phyloP scores from a whole-genome alignment of 37 sponge, comb jelly and placozoan genomes.

The Petrosia ficiformis region DNA sequence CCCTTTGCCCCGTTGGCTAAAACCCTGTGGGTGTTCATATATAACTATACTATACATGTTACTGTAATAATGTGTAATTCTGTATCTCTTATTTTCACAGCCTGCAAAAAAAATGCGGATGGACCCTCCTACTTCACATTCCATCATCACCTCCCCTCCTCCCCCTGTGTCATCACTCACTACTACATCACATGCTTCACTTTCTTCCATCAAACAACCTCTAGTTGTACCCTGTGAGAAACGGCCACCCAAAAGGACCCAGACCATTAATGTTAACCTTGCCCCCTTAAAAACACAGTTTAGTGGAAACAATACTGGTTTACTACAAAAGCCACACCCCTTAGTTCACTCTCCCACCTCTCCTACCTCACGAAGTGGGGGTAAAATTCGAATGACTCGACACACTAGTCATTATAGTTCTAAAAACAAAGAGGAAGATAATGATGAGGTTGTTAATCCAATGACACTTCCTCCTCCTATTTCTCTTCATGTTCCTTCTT shows the following conservation, averaged over 20 bases:
- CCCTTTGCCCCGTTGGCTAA: too few species aligned
- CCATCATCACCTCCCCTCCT: neutral
- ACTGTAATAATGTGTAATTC: too few species aligned
- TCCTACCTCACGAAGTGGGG: neutral
- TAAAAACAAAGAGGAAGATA: neutral
- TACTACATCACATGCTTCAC: neutral
- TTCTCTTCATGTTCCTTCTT: neutral
- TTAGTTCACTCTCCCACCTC: neutral
- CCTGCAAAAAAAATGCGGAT: neutral
- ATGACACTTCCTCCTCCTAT: neutral
- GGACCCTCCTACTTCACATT: neutral
- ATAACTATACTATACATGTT: too few species aligned
- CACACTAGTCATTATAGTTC: neutral
- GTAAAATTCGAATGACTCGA: neutral
- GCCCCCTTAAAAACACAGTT: neutral
- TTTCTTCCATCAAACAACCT: neutral
- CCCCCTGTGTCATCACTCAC: slow-evolving; percentile 8
- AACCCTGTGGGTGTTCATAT: too few species aligned
- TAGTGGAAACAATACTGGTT: neutral
- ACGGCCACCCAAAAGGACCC: too few species aligned
- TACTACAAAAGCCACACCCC: neutral
- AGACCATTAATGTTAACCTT: too few species aligned
- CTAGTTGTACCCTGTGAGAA: neutral
- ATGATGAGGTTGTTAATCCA: neutral
- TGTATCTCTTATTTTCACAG: neutral